Percentiles rank a stretch among this genome's conserved stretches.
These are phyloP conservation scores for Hartigia nigra DNA, from an alignment of 2,888 invertebrate genomes.

Conservation along the genomic window DNA sequence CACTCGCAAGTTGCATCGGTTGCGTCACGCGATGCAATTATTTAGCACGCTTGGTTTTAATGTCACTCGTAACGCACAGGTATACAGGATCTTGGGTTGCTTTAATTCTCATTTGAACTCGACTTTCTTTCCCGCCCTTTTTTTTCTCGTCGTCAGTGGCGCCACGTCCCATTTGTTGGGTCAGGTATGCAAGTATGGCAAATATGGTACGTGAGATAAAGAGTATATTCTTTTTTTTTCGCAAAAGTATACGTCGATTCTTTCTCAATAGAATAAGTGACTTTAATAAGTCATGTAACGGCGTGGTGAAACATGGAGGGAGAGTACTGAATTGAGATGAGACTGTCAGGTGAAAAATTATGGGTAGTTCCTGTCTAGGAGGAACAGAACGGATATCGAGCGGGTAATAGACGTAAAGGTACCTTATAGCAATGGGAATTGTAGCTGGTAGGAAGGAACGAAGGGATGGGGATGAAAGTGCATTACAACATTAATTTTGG, in stretches of 20 bases:
- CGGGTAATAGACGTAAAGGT: slow-evolving; percentile 21
- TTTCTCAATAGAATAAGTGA: neutral
- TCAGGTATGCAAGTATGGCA: neutral
- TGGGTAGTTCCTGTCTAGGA: neutral
- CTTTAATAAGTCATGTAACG: neutral
- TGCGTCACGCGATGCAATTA: slow-evolving; percentile 54
- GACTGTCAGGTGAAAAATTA: neutral
- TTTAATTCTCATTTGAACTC: neutral
- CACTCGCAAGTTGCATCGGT: slow-evolving; percentile 44
- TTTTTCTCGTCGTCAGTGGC: neutral
- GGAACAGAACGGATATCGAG: slow-evolving; percentile 15
- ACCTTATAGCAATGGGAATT: slow-evolving; percentile 22
- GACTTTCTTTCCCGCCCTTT: neutral
- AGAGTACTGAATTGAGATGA: neutral
- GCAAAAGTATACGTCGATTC: neutral
- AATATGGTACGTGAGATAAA: neutral
- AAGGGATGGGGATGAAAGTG: slow-evolving; percentile 30
- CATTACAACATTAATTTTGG: slow-evolving; percentile 50
- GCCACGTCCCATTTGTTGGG: neutral
- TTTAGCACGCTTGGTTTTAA: slow-evolving; percentile 42
- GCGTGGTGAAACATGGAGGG: neutral
- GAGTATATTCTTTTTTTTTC: neutral
- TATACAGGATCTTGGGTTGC: neutral
- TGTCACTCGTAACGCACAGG: neutral
- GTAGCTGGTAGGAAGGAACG: slow-evolving; percentile 6